Evolutionary conservation across 2,113 vertebrate genomes (phyloP), one percentile per base, ranked within the genome.

Genomic region (Ceuthmochares aereus): DNA sequence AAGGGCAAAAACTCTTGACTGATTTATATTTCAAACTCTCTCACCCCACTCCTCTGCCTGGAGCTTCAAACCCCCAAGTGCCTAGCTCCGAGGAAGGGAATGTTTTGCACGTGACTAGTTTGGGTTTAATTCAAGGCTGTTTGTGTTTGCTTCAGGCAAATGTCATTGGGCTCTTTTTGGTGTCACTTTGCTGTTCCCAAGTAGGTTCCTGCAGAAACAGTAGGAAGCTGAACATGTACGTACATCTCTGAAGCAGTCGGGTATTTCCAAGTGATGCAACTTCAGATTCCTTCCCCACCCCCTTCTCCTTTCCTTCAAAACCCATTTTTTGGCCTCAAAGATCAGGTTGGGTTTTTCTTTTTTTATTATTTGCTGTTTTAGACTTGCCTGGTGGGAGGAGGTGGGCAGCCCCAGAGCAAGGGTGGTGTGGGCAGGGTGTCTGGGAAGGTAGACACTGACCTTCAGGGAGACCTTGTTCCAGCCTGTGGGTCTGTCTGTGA

Each of bases 261-360:
- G 96, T 96, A 95, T 95, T 96, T 96, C 95, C 95, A 95, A 94
- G 66, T 96, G 96, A 96, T 92, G 92, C 90, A 96, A 92, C 83
- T 73, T 77, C 84, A 84, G 83, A 96, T 94, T 97, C 89, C 86
- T 96, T 95, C 60, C 68, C 64, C 56, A 77, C 55, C 76, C 55
- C 0, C 6, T 95, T 89, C 83, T 45, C 69, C 40, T 96, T 60
- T 75, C 36, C 66, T 90, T 92, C 60, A 90, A 83, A 87, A 34
- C 89, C 54, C 47, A 12, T 75, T 78, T 87, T 93, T 78, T 90
- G 84, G 90, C 64, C 86, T 92, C 56, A 74, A 60, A 94, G 60
- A 90, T 87, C 79, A 75, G 27, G 36, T 85, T 43, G 47, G n/a
- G 12, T 17, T 43, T 43, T 43, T 66, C 60, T 21, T 23, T 16